Evolutionary conservation across 2,888 invertebrate species (phyloP).

Genomic region (Linhomoeus sp.): DNA sequence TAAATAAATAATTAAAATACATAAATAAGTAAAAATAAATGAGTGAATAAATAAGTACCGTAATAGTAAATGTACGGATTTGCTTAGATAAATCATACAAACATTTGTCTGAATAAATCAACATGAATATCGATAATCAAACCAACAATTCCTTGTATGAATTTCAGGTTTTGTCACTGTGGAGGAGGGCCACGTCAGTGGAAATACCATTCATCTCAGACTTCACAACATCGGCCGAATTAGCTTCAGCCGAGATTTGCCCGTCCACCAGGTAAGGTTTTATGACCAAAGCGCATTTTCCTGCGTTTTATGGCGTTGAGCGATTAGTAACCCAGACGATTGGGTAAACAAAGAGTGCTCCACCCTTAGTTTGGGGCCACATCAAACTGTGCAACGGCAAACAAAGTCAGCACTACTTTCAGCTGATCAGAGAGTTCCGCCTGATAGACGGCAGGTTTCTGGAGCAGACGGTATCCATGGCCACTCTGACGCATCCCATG

Average conservation of each 20-base stretch:
- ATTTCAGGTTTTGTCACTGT: conserved; percentile 21
- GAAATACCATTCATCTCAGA: conserved; percentile 15
- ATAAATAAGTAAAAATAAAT: no score
- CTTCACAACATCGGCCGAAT: conserved; percentile 25
- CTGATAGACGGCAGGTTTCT: conserved; percentile 18
- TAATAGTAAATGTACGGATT: neutral
- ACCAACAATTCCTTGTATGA: no score
- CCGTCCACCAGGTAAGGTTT: conserved; percentile 25
- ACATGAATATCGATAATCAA: no score
- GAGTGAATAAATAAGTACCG: no score
- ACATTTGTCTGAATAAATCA: conserved; percentile 3
- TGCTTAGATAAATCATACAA: neutral
- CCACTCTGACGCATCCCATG: conserved; percentile 25
- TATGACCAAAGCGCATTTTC: no score
- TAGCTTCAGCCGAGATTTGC: conserved; percentile 25
- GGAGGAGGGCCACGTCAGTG: conserved; percentile 20
- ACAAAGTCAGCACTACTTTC: no score
- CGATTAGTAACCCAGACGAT: neutral
- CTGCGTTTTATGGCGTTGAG: no score
- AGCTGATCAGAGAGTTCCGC: conserved; percentile 24
- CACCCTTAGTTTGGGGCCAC: no score
- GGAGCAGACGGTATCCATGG: conserved; percentile 23
- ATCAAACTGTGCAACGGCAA: no score
- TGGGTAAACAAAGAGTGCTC: neutral
- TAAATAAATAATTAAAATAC: no score